Conservation (phyloP, 2,113 vertebrate genomes). For the Xenopus laevis region DNA sequence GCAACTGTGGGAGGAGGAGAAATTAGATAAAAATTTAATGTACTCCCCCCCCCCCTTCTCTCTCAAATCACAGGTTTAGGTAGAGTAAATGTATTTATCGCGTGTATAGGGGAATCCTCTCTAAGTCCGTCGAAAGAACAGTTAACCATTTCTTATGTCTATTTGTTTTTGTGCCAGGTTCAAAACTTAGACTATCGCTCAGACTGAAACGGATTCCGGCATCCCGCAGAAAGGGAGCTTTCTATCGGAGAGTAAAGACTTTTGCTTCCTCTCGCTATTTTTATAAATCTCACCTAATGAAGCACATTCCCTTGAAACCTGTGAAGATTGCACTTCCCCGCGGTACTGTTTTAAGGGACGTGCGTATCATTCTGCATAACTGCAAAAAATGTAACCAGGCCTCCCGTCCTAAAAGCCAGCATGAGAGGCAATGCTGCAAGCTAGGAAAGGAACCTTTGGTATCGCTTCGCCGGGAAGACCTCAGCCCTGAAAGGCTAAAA, state of each 20-base stretch:
- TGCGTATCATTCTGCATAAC: constrained; percentile 25
- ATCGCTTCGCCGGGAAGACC: constrained; percentile 13
- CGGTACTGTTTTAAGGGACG: constrained; percentile 18
- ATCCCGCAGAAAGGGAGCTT: constrained; percentile 5
- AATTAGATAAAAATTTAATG: no score
- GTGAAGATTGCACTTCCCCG: constrained; percentile 9
- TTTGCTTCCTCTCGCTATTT: neutral
- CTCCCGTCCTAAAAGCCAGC: neutral
- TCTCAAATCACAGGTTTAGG: no score
- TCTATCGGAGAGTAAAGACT: constrained; percentile 11
- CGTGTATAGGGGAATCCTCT: no score
- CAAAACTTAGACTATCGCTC: neutral
- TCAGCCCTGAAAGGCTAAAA: neutral
- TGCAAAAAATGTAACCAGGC: constrained; percentile 1
- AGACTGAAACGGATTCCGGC: constrained; percentile 11
- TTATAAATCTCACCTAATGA: neutral
- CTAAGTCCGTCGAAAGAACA: no score
- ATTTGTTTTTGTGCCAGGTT: neutral
- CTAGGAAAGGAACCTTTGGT: constrained; percentile 17
- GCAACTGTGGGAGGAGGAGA: no score
- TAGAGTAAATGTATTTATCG: no score
- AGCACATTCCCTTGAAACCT: neutral
- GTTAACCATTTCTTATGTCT: no score
- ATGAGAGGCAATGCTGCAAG: constrained; percentile 15
- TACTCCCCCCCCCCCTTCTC: no score